Evolutionary conservation across 2,888 invertebrate species (phyloP), one percentile per base, ranked within the genome.

Genomic region (Serrognathus titanus): DNA sequence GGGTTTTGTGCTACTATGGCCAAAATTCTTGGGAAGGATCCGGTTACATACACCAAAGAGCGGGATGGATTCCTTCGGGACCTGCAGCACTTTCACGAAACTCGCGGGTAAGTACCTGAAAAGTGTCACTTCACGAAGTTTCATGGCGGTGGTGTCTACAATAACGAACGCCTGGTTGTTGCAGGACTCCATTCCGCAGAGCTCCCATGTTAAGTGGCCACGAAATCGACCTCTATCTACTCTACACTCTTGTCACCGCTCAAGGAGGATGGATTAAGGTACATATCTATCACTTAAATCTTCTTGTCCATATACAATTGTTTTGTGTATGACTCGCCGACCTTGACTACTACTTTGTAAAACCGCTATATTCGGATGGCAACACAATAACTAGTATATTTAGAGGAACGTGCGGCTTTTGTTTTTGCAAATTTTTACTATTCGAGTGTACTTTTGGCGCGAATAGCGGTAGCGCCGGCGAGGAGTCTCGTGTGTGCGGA

Each of bases 261-360:
- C 84, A 92, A 70, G 97, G 97, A 68, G 98, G 98, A 69, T 91
- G 97, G 85, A 86, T 93, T 68, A 97, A 94, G 89, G 97, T 97
- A 78, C 80, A 77, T 53, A 38, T 51, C 20, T 11, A 12, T 49
- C 37, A 39, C 31, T n/a, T 46, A 20, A n/a, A 39, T 49, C 47
- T 20, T 36, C 10, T 31, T 31, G 24, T 3, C 24, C 24, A 5
- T 58, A 48, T 58, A 31, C 6, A 6, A 51, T 48, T 45, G 47
- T 48, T 48, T 54, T 49, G 52, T 52, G 56, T 31, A 31, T 31
- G 24, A 31, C 24, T 55, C 57, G 55, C 55, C 58, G 63, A 63
- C 63, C 63, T 63, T 63, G 63, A 54, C 49, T 53, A 50, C 53
- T 54, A 55, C 53, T 55, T 53, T 53, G 54, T 57, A 55, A 57